Percentiles rank a stretch among this genome's conserved stretches.
phyloP scores from a whole-genome alignment of 2,113 vertebrate genomes.

The Rhabdomys dilectus region DNA sequence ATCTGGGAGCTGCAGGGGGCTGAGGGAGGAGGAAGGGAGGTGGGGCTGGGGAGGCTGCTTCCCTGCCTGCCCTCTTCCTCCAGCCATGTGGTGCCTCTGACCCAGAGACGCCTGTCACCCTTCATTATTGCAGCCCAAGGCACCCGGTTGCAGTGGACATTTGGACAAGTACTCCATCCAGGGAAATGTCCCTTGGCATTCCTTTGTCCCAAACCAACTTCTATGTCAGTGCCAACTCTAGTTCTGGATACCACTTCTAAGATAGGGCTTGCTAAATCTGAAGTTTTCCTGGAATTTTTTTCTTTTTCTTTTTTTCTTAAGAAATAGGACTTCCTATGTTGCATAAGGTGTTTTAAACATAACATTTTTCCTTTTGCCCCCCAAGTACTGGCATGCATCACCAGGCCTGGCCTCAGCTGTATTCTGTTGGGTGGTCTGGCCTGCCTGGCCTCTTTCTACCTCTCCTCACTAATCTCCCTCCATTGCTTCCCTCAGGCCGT shows the following conservation, averaged over 20 bases:
- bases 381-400: not conserved
- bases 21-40: slow-evolving; percentile 41
- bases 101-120: not conserved
- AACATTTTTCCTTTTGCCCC: not conserved
- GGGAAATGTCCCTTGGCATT: slow-evolving; percentile 20
- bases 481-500: not conserved
- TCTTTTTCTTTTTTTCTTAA: not conserved
- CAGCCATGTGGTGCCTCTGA: slow-evolving; percentile 40
- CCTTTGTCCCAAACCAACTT: slow-evolving; percentile 23
- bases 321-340: not conserved
- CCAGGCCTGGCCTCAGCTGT: not conserved
- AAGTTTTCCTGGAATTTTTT: not conserved
- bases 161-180: not conserved
- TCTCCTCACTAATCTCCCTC: not conserved
- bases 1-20: slow-evolving; percentile 56
- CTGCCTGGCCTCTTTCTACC: not conserved
- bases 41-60: not conserved
- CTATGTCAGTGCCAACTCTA: not conserved
- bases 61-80: slow-evolving; percentile 14
- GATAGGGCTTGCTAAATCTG: not conserved
- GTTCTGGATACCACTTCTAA: not conserved
- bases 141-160: not conserved
- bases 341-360: not conserved
- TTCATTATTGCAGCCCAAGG: not conserved
- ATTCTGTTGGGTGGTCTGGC: not conserved